Evolutionary conservation across 2,113 vertebrate species (phyloP), one percentile per base, ranked within the genome.

Genomic region (Malurus cyaneus): DNA sequence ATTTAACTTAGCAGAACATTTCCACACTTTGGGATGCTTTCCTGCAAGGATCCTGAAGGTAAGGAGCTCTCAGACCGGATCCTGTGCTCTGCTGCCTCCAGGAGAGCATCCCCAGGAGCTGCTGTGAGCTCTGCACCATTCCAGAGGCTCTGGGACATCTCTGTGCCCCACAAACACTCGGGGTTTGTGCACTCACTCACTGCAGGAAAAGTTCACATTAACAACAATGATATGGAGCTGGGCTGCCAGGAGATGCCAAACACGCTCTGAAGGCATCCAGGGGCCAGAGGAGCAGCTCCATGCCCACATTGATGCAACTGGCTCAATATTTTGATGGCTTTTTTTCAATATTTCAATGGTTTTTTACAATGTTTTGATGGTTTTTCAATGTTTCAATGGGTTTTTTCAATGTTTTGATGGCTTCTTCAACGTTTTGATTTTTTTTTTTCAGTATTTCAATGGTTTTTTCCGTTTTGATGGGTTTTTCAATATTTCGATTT

Each of bases 131-230:
- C 69, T 71, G 28, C 16, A 3, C 5, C 54, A 15, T 12, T 9
- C 14, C 11, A 19, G 0, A 3, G 83, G 47, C 83, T 32, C 2
- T 14, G 42, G 64, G 10, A 12, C 7, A 44, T 0, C 0, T 6
- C 57, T 32, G 12, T 24, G n/a, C 62, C 36, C 13, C 88, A 17
- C 66, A 11, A n/a, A 3, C 49, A 8, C n/a, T 1, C 24, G 0
- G 31, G 31, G 36, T 49, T n/a, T n/a, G n/a, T n/a, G n/a, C n/a
- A n/a, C n/a, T n/a, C n/a, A n/a, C n/a, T n/a, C n/a, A n/a, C 74
- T 29, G 64, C 62, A 53, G 62, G 20, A 2, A 46, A 13, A 56
- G 8, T 15, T 34, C 54, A 47, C 4, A 2, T n/a, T 19, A 19
- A 21, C 66, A 1, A 62, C 52, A n/a, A 4, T 5, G 31, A 18